A percentile compares a stretch with the other conserved stretches of the same genome.
These are phyloP conservation scores for Neolamprologus kungweensis DNA, from an alignment of 2,113 vertebrate genomes.

Conservation along the genomic window DNA sequence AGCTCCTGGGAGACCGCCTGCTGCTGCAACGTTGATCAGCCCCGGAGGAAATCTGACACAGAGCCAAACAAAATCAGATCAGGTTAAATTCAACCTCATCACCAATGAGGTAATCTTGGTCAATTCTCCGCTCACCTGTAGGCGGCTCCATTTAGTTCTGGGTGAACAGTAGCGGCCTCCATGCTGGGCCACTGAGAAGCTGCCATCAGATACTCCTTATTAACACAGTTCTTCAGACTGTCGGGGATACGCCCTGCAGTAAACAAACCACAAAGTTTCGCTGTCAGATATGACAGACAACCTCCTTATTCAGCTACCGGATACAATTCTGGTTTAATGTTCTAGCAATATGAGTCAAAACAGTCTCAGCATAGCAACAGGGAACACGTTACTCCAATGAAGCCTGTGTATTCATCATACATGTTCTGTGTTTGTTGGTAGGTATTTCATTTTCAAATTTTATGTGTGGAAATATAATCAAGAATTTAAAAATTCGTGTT, in stretches of 20 bases:
- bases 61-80: background rate
- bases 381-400: background rate
- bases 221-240: conserved; percentile 90
- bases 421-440: background rate
- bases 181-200: conserved; percentile 88
- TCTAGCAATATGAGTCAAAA: background rate
- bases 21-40: conserved; percentile 81
- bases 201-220: conserved; percentile 90
- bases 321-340: background rate
- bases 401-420: background rate
- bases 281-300: background rate
- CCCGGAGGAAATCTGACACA: conserved; percentile 79
- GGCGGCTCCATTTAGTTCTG: conserved; percentile 82
- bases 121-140: conserved; percentile 75
- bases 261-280: background rate
- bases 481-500: background rate
- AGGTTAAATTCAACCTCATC: background rate
- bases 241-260: conserved; percentile 85
- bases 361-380: background rate
- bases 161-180: conserved; percentile 82
- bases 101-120: background rate
- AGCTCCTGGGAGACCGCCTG: conserved; percentile 76
- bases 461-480: background rate
- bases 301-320: background rate
- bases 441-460: fast-evolving